A percentile compares a stretch with the other conserved stretches of the same genome.
Evolutionary conservation across 2,888 invertebrate species (phyloP).

Genomic region (Ommatoiulus sabulosus): DNA sequence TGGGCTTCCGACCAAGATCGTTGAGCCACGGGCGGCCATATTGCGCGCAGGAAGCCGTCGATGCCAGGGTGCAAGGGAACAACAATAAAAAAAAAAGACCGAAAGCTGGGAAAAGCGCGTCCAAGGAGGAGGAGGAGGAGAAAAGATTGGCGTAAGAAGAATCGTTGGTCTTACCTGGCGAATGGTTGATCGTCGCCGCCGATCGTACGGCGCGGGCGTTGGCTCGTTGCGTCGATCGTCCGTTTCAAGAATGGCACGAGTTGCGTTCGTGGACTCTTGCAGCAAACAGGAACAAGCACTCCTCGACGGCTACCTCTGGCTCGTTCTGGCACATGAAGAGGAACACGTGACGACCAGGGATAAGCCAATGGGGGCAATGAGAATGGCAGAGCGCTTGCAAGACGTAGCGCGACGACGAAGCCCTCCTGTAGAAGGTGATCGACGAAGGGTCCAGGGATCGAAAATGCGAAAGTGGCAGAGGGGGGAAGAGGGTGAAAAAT

Average conservation of each 20-base stretch:
- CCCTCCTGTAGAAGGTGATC: not conserved
- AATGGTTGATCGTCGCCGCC: not conserved
- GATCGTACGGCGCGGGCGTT: not conserved
- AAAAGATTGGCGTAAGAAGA: not conserved
- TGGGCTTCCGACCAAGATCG: too few species aligned
- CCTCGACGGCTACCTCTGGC: conserved; percentile 39
- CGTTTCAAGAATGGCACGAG: conserved; percentile 16
- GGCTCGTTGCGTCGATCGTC: not conserved
- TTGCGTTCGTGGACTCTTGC: conserved; percentile 6
- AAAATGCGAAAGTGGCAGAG: not conserved
- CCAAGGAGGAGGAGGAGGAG: not conserved
- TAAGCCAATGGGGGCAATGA: conserved; percentile 49
- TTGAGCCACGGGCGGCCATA: not conserved
- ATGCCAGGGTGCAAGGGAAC: not conserved
- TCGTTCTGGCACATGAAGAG: conserved; percentile 38
- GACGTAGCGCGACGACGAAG: not conserved
- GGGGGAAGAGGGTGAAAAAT: not conserved
- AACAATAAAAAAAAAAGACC: not conserved
- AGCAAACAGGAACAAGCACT: conserved; percentile 18
- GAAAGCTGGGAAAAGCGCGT: not conserved
- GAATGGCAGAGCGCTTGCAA: not conserved
- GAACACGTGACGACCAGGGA: conserved; percentile 52
- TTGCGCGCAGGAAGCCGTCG: not conserved
- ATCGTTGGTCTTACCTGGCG: not conserved
- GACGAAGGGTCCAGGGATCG: conserved; percentile 25